Base-by-base conservation (phyloP, 2,888 invertebrate species). In the Melieria crassipennis region DNA sequence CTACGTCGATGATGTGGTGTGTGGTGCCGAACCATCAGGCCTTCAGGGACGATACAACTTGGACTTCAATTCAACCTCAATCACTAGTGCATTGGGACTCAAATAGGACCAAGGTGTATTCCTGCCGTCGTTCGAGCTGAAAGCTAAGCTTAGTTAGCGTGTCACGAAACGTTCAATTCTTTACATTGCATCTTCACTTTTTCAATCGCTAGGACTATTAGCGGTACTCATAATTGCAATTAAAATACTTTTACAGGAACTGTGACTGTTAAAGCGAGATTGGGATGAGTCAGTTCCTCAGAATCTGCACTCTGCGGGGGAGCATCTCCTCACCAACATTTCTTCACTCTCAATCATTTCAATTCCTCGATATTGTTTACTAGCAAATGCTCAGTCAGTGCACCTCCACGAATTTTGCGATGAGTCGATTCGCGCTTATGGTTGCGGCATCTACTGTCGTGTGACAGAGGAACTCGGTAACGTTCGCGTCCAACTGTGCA, bases 161-260 rank as follows among this genome's bases (percentile, higher is more conserved):
- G 16, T 65, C 52, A 75, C 70, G 67, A 76, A 75, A 70, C 57
- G 74, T 9, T 50, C 58, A 5, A 73, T 75, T 30, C 10, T 74
- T 0, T 73, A 67, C 46, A 50, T 68, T 11, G 52, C 68, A 61
- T 60, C 45, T 4, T 68, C 60, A 13, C 68, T 68, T 3, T 68
- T 43, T 9, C 42, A 67, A 13, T 43, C 67, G 16, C 60, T 67
- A 43, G 67, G 52, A 6, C 47, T 67, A 13, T 16, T 66, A n/a
- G 46, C n/a, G 30, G 56, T 55, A 13, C 46, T 69, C 13, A 43
- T 13, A 7, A 52, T 55, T 43, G 45, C 10, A 13, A n/a, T 16
- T 11, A 69, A 69, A 63, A 56, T 69, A 13, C n/a, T 69, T n/a
- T 11, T 69, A n/a, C 69, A 63, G 52, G 63, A 69, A 30, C n/a